phyloP scores from a whole-genome alignment of 2,797 vertebrate species.

The Apogon talboti region DNA sequence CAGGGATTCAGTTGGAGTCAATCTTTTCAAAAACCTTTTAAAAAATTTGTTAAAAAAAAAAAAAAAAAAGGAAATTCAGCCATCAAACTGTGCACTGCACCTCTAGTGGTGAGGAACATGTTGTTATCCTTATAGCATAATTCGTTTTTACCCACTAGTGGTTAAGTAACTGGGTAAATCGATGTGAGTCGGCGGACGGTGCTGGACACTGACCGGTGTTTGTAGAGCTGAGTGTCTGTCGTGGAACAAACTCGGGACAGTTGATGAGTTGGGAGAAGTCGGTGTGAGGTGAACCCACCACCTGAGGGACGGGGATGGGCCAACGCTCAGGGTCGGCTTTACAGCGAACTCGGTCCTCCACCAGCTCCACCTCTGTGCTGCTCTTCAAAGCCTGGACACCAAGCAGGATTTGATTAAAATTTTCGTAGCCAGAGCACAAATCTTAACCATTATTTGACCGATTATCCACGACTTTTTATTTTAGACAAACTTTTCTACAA shows the following conservation, averaged over 20 bases:
- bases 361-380: constrained; percentile 92
- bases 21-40: too few species aligned
- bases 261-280: constrained; percentile 93
- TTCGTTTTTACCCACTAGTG: too few species aligned
- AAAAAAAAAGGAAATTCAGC: too few species aligned
- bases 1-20: too few species aligned
- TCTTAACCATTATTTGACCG: too few species aligned
- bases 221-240: constrained; percentile 84
- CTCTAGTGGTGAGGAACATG: too few species aligned
- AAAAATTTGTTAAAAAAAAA: too few species aligned
- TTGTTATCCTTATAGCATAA: too few species aligned
- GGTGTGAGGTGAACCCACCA: constrained; percentile 84
- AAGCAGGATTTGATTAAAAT: neutral
- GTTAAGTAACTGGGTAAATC: too few species aligned
- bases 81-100: too few species aligned
- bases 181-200: neutral
- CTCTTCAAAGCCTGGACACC: constrained; percentile 89
- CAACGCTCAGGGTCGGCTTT: constrained; percentile 92
- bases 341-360: constrained; percentile 91
- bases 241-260: constrained; percentile 90
- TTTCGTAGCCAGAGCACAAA: neutral
- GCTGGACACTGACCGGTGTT: constrained; percentile 67
- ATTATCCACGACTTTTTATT: too few species aligned
- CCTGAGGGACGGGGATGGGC: constrained; percentile 88
- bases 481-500: too few species aligned